Conservation (phyloP, 2,797 vertebrate genomes). For the Acrossocheilus fasciatus region DNA sequence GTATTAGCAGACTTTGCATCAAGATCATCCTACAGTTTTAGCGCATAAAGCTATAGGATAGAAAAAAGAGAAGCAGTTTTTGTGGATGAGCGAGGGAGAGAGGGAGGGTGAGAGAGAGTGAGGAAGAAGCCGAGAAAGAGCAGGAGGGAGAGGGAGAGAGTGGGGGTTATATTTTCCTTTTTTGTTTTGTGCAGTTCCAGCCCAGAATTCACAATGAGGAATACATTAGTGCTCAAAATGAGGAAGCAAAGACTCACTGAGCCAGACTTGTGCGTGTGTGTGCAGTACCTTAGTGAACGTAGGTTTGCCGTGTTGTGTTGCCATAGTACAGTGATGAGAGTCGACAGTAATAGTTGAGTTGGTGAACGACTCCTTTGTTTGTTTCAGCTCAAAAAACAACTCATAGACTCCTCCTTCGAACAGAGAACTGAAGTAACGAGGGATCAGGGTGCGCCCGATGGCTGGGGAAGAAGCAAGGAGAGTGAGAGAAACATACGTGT, state of each 20-base stretch:
- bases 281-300: slow-evolving; percentile 95
- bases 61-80: slow-evolving; percentile 9
- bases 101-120: background rate
- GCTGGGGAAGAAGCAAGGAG: slow-evolving; percentile 74
- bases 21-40: background rate
- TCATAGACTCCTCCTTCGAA: slow-evolving; percentile 98
- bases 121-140: slow-evolving; percentile 42
- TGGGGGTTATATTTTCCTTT: slow-evolving; percentile 63
- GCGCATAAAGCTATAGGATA: slow-evolving; percentile 16
- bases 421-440: slow-evolving; percentile 98
- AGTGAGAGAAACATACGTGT: slow-evolving; percentile 55
- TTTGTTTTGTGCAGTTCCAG: slow-evolving; percentile 66
- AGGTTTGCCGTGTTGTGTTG: slow-evolving; percentile 98
- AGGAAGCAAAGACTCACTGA: slow-evolving; percentile 48
- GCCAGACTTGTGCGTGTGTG: slow-evolving; percentile 7
- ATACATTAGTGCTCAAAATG: slow-evolving; percentile 61
- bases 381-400: slow-evolving; percentile 96
- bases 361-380: slow-evolving; percentile 99
- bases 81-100: slow-evolving; percentile 13
- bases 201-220: slow-evolving; percentile 66
- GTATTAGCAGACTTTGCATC: background rate
- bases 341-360: slow-evolving; percentile 98
- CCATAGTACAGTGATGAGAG: slow-evolving; percentile 99
- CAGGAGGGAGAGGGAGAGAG: slow-evolving; percentile 46
- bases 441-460: slow-evolving; percentile 98